phyloP scores from a whole-genome alignment of 2,113 vertebrate genomes.

The Chloropsis hardwickii region DNA sequence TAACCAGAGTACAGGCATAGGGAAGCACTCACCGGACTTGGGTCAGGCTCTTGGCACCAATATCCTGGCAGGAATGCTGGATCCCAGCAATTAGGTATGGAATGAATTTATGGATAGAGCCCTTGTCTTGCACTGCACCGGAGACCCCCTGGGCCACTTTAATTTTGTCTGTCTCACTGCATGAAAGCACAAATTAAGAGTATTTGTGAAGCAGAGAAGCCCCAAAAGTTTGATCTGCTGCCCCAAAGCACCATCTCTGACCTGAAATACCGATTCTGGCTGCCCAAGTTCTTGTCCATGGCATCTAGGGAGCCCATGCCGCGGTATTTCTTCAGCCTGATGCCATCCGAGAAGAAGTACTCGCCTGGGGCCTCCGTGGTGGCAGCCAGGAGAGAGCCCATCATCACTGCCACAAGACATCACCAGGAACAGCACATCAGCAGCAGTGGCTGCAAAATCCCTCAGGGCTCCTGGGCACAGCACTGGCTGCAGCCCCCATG shows the following conservation, averaged over 20 bases:
- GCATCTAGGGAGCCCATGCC: constrained; percentile 98
- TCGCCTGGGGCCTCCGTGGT: constrained; percentile 95
- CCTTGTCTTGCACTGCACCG: constrained; percentile 95
- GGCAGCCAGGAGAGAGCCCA: constrained; percentile 95
- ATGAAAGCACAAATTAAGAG: background rate
- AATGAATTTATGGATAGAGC: constrained; percentile 97
- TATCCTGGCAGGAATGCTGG: constrained; percentile 97
- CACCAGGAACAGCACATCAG: background rate
- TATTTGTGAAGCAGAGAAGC: background rate
- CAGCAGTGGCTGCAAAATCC: background rate
- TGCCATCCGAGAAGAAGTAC: constrained; percentile 98
- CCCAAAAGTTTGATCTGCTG: background rate
- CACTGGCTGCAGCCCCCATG: rapidly evolving
- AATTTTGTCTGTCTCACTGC: constrained; percentile 95
- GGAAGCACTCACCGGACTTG: constrained; percentile 84
- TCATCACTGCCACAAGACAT: constrained; percentile 84
- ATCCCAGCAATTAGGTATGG: constrained; percentile 95
- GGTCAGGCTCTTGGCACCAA: constrained; percentile 93
- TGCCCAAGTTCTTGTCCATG: constrained; percentile 98
- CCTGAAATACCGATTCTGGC: constrained; percentile 97
- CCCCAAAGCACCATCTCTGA: constrained; percentile 43
- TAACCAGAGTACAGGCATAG: background rate
- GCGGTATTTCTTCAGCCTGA: constrained; percentile 94
- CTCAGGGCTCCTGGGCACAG: background rate
- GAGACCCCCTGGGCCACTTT: constrained; percentile 98